Conservation (phyloP, 2,113 vertebrate genomes). For the Nothocercus julius region DNA sequence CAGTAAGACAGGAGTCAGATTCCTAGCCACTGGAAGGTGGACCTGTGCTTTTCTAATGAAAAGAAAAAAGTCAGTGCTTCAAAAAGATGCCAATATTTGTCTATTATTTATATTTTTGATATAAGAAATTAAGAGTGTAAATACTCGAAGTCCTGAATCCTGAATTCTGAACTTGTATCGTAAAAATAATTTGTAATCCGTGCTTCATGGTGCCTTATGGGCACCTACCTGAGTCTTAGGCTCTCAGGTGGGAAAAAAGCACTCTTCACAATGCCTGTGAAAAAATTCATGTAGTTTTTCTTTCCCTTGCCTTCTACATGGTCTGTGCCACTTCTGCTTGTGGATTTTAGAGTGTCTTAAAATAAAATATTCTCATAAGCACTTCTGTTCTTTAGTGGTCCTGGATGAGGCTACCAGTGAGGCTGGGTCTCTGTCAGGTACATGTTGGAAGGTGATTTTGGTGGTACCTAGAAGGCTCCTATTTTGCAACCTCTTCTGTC, state of each 20-base stretch:
- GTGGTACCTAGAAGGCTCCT: neutral
- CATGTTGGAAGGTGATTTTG: neutral
- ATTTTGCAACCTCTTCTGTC: neutral
- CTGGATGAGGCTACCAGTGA: neutral
- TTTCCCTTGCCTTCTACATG: neutral
- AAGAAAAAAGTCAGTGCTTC: neutral
- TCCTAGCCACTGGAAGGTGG: neutral
- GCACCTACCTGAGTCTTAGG: neutral
- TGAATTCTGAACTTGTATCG: neutral
- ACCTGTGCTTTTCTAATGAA: neutral
- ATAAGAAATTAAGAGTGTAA: neutral
- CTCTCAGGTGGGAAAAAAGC: neutral
- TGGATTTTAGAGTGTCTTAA: neutral
- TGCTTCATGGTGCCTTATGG: neutral
- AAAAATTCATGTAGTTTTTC: neutral
- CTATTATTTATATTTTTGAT: neutral
- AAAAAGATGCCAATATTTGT: neutral
- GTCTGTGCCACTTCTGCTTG: accelerated
- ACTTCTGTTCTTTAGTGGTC: neutral
- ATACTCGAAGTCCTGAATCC: neutral
- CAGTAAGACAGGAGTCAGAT: neutral
- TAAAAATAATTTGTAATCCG: neutral
- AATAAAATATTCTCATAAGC: neutral
- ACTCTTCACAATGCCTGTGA: neutral
- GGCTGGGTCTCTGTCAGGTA: neutral